Evolutionary conservation across 2,797 vertebrate genomes (phyloP).

Genomic region (Girardinus metallicus): DNA sequence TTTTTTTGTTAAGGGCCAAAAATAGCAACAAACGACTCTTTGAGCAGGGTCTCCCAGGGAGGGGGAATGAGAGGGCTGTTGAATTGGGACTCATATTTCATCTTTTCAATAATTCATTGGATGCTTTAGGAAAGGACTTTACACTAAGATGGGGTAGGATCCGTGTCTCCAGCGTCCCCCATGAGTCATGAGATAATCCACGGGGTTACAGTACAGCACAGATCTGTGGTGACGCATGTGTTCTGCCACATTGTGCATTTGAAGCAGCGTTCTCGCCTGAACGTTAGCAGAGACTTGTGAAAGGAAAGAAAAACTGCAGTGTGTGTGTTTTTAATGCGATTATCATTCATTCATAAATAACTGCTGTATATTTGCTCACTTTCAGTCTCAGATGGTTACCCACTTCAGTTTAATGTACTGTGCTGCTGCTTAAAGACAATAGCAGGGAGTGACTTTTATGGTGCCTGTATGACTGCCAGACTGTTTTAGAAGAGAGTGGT

Average conservation of each 20-base stretch:
- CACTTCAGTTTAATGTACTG: conserved; percentile 5
- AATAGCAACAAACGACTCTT: conserved; percentile 48
- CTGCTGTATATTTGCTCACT: conserved; percentile 5
- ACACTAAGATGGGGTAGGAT: conserved; percentile 54
- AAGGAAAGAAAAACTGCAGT: not conserved
- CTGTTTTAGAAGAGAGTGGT: conserved; percentile 1
- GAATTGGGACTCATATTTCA: conserved; percentile 69
- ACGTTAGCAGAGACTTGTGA: conserved; percentile 27
- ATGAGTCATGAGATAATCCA: conserved; percentile 61
- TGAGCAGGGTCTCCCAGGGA: conserved; percentile 60
- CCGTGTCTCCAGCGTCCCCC: conserved; percentile 60
- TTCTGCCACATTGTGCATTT: conserved; percentile 38
- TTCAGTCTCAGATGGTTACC: conserved; percentile 13
- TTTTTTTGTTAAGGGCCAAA: conserved; percentile 25
- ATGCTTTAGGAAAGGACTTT: conserved; percentile 66
- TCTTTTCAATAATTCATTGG: conserved; percentile 74
- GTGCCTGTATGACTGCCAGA: conserved; percentile 4
- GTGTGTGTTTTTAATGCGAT: not conserved
- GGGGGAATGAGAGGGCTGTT: conserved; percentile 59
- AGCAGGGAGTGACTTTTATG: not conserved
- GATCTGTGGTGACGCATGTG: conserved; percentile 65
- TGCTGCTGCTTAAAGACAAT: not conserved
- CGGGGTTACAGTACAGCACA: conserved; percentile 36
- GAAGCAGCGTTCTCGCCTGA: conserved; percentile 29
- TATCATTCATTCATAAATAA: conserved; percentile 6